Conservation (phyloP, 2,888 invertebrate species). For the Ceratothoa steindachneri region DNA sequence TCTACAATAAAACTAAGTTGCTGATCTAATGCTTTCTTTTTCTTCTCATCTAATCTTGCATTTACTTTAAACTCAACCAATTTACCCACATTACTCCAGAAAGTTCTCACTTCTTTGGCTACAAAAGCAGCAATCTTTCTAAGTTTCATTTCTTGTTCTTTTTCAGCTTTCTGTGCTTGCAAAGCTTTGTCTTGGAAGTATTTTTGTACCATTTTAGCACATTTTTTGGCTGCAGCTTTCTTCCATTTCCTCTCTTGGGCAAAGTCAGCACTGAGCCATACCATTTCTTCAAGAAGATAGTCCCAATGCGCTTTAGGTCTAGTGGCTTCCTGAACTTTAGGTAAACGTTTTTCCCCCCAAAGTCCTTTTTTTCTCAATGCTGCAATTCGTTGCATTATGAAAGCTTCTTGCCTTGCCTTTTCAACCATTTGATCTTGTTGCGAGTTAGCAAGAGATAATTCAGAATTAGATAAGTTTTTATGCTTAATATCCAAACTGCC, state of each 20-base stretch:
- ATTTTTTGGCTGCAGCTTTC: conserved; percentile 84
- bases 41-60: conserved; percentile 85
- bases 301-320: conserved; percentile 96
- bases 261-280: conserved; percentile 96
- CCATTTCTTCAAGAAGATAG: conserved; percentile 96
- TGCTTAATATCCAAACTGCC: conserved; percentile 24
- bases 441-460: conserved; percentile 11
- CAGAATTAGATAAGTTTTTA: conserved; percentile 26
- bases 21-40: conserved; percentile 89
- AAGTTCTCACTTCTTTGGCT: conserved; percentile 86
- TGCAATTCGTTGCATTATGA: conserved; percentile 84
- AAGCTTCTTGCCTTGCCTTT: conserved; percentile 67
- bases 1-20: conserved; percentile 97
- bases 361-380: conserved; percentile 90
- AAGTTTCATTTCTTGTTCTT: conserved; percentile 80
- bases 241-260: conserved; percentile 97
- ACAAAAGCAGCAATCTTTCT: conserved; percentile 82
- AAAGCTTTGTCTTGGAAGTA: conserved; percentile 73
- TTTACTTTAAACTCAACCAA: conserved; percentile 91
- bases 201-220: conserved; percentile 48
- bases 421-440: conserved; percentile 47
- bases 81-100: conserved; percentile 96
- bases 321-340: conserved; percentile 84
- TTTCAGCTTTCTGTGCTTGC: conserved; percentile 83
- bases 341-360: conserved; percentile 87